These are phyloP conservation scores for Myrmecobius fasciatus DNA, from an alignment of 2,113 vertebrate species.

Conservation along the genomic window DNA sequence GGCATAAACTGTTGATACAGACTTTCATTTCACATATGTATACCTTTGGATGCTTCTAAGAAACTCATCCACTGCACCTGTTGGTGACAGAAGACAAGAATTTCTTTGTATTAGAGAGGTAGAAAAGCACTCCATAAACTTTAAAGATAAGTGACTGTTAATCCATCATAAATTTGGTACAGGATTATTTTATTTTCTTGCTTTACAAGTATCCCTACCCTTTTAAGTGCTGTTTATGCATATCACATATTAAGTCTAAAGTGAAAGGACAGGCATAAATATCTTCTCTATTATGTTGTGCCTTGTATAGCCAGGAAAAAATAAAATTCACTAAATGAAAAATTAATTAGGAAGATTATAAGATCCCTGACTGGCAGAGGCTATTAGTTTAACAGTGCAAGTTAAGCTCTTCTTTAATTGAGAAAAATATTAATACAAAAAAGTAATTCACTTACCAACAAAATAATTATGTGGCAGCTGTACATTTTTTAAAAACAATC, in stretches of 20 bases:
- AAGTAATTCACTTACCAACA: slow-evolving; percentile 81
- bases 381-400: not conserved
- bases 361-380: not conserved
- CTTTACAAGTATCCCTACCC: not conserved
- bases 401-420: not conserved
- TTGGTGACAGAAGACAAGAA: not conserved
- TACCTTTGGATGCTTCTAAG: not conserved
- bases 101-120: not conserved
- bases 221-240: not conserved
- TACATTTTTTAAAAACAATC: slow-evolving; percentile 83
- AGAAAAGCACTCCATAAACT: not conserved
- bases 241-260: not conserved
- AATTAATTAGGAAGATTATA: not conserved
- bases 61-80: not conserved
- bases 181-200: not conserved
- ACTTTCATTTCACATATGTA: not conserved
- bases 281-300: not conserved
- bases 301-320: not conserved
- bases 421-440: not conserved
- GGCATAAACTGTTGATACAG: not conserved
- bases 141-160: not conserved
- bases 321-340: not conserved
- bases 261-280: not conserved
- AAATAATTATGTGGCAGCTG: slow-evolving; percentile 84
- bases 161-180: not conserved